Base-by-base conservation (phyloP, 37 sponge, comb jelly and placozoan genomes). In the Diacarnus erythraeanus region DNA sequence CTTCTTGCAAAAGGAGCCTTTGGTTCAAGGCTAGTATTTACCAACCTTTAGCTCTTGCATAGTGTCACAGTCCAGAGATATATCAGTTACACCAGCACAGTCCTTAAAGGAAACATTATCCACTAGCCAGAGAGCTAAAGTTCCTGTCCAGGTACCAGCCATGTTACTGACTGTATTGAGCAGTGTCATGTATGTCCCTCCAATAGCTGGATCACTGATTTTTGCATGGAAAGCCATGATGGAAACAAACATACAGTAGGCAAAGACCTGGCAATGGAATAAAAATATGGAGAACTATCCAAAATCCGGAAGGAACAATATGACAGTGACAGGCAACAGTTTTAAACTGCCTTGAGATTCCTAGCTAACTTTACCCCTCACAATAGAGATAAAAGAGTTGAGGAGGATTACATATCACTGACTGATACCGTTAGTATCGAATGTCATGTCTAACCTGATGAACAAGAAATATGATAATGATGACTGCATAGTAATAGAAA, bases 141-240 rank as follows among this genome's bases (percentile, higher is more conserved):
- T 98, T 38, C 81, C 75, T 0, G 93, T 82, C 88, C 94, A 89
- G 22, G 78, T 91, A 30, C 80, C 92, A 0, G 85, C 94, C 20
- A 98, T 39, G 88, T 98, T 98, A 35, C 79, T 61, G 26, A 98
- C 20, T 10, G 99, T 98, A 85, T 98, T 98, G 65, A 95, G 88
- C 6, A 98, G 90, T 29, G 99, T 98, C 96, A 98, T 98, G 90
- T 98, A 98, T 0, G 99, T 98, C 36, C 96, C 99, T 21, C 99
- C 99, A 23, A 95, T 94, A 36, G 77, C 72, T 6, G 97, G 94
- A 70, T 98, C 99, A 87, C 96, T 95, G 60, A 98, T 78, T 17
- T 74, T 90, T 26, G 97, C 92, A 81, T 88, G 77, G 76, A 89
- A 95, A 27, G 92, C 92, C 92, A 98, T 98, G 5, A 25, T 73